Conservation (phyloP, 2,797 vertebrate species). For the Lagorchestes hirsutus region DNA sequence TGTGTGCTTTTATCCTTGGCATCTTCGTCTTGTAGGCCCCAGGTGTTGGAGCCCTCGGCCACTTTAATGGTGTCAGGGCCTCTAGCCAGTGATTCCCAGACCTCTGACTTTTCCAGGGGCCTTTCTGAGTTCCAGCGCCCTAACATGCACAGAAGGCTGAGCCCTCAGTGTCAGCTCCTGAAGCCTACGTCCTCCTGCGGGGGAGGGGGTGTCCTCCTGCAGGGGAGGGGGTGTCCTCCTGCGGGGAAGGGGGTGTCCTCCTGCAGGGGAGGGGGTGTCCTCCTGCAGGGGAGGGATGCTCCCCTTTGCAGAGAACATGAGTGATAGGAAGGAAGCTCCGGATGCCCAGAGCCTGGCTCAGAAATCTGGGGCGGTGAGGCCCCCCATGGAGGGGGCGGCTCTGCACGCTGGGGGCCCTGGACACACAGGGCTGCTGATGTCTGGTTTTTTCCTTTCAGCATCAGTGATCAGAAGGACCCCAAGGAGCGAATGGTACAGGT, state of each 20-base stretch:
- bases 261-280: too few relatives aligned
- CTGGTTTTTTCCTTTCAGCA: conserved; percentile 86
- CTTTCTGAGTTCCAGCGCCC: too few relatives aligned
- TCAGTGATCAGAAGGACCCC: conserved; percentile 95
- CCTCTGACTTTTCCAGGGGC: too few relatives aligned
- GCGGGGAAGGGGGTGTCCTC: too few relatives aligned
- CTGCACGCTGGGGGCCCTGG: neutral
- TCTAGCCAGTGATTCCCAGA: neutral
- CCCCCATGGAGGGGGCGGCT: neutral
- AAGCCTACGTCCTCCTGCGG: too few relatives aligned
- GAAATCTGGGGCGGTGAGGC: neutral
- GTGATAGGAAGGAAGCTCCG: neutral
- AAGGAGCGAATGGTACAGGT: conserved; percentile 97
- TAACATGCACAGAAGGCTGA: too few relatives aligned
- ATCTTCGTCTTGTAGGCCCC: too few relatives aligned
- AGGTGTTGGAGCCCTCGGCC: too few relatives aligned
- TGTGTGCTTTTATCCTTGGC: neutral
- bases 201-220: too few relatives aligned
- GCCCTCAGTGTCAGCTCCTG: neutral
- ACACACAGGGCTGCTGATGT: neutral
- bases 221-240: too few relatives aligned
- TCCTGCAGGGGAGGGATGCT: too few relatives aligned
- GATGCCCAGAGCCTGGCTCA: neutral
- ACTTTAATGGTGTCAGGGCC: neutral
- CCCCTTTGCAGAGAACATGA: too few relatives aligned